Base-by-base conservation (phyloP, 2,888 invertebrate genomes). In the Euzophera pinguis region DNA sequence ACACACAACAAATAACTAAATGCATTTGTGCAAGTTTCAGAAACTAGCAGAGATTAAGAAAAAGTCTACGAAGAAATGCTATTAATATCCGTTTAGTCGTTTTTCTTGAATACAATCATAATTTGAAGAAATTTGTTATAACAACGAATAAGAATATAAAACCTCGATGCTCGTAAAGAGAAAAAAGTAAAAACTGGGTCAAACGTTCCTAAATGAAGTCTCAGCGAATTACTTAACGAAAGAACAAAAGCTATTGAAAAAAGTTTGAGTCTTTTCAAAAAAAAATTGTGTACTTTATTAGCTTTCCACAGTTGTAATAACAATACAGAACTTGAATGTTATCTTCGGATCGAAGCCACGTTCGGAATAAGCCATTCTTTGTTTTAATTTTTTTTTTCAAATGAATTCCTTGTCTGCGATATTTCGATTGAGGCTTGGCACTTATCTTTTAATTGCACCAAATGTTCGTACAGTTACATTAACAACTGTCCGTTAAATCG, bases 361-460 rank as follows among this genome's bases (percentile, higher is more conserved):
- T 48, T 38, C 37, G 12, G 22, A 9, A 37, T 10, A 14, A 29
- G 27, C 38, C 13, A 34, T 38, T 49, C 22, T 14, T 37, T 37
- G 13, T 22, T 49, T 45, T 22, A 27, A 35, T 39, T 27, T 38
- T 49, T 38, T n/a, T n/a, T n/a, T n/a, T n/a, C n/a, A n/a, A n/a
- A n/a, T n/a, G n/a, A n/a, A n/a, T n/a, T n/a, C n/a, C n/a, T n/a
- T 29, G 17, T 12, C 27, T 6, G 9, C 17, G 53, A 29, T 32
- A 45, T 45, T 43, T 48, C 52, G 52, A 53, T 50, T 34, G 47
- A 47, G 38, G 57, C 62, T 57, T 63, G 62, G 58, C 68, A 71
- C 64, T 78, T 73, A 73, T 72, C 69, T 71, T 75, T 71, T 77
- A 77, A 78, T 76, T 78, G 71, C 64, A 61, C 65, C 52, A 49